Evolutionary conservation across 2,888 invertebrate genomes (phyloP).

Genomic region (Nemotelus nigrinus): DNA sequence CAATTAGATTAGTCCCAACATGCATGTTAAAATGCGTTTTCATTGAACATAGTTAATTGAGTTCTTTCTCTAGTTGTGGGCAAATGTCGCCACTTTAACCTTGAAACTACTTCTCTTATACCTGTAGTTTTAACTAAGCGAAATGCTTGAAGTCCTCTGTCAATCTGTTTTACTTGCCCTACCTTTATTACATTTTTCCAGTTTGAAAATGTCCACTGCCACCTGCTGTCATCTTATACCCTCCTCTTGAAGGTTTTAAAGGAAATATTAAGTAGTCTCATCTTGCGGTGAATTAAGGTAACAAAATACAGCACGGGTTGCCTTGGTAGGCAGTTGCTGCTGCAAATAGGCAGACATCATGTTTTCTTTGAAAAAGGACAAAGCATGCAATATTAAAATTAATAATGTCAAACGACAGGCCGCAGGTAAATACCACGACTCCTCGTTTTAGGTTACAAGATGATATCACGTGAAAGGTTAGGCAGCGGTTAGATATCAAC

Average conservation of each 20-base stretch:
- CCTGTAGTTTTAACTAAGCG: no score
- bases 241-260: neutral
- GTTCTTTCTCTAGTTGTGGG: no score
- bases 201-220: conserved; percentile 9
- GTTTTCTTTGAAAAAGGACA: conserved; percentile 3
- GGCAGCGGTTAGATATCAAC: neutral
- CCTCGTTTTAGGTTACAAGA: conserved; percentile 9
- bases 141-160: no score
- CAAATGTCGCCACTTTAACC: no score
- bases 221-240: conserved; percentile 29
- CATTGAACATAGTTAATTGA: no score
- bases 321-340: neutral
- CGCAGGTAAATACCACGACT: neutral
- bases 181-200: neutral
- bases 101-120: no score
- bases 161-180: no score
- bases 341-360: no score
- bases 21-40: no score
- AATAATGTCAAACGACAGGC: conserved; percentile 14
- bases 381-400: conserved; percentile 42
- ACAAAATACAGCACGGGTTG: neutral
- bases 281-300: conserved; percentile 18
- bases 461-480: conserved; percentile 19
- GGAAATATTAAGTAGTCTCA: conserved; percentile 15
- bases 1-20: no score